phyloP scores from a whole-genome alignment of 2,797 vertebrate genomes.

The Chrosomus eos region DNA sequence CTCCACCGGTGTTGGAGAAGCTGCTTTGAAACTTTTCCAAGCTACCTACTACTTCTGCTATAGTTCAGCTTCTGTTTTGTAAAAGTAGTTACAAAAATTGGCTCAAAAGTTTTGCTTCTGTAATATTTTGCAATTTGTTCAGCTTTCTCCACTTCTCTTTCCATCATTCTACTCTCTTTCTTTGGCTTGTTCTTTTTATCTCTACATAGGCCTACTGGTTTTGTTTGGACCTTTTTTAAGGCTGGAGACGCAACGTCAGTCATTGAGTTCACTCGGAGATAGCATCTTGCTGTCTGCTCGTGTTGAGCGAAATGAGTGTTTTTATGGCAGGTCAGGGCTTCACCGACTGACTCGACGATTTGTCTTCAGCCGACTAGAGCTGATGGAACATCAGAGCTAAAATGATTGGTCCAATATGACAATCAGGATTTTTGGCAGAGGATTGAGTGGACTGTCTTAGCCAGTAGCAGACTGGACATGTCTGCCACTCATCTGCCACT shows the following conservation, averaged over 20 bases:
- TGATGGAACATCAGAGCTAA: slow-evolving; percentile 25
- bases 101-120: neutral
- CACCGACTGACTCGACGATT: slow-evolving; percentile 34
- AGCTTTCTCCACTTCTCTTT: neutral
- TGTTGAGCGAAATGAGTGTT: slow-evolving; percentile 17
- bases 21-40: neutral
- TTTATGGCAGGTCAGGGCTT: slow-evolving; percentile 44
- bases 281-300: slow-evolving; percentile 15
- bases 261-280: slow-evolving; percentile 4
- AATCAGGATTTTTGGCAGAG: slow-evolving; percentile 5
- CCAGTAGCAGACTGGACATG: slow-evolving; percentile 9
- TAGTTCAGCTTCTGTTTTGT: neutral
- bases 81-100: neutral
- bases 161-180: too few species aligned
- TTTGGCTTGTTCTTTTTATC: neutral
- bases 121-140: neutral
- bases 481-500: neutral
- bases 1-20: neutral
- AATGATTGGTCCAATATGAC: slow-evolving; percentile 41
- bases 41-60: neutral
- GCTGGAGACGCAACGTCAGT: slow-evolving; percentile 10
- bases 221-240: slow-evolving; percentile 33
- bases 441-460: neutral
- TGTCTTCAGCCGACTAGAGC: slow-evolving; percentile 32
- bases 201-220: neutral